A percentile compares a stretch with the other conserved stretches of the same genome.
Conservation (phyloP, 2,888 invertebrate genomes). For the Trachelus iudaicus region DNA sequence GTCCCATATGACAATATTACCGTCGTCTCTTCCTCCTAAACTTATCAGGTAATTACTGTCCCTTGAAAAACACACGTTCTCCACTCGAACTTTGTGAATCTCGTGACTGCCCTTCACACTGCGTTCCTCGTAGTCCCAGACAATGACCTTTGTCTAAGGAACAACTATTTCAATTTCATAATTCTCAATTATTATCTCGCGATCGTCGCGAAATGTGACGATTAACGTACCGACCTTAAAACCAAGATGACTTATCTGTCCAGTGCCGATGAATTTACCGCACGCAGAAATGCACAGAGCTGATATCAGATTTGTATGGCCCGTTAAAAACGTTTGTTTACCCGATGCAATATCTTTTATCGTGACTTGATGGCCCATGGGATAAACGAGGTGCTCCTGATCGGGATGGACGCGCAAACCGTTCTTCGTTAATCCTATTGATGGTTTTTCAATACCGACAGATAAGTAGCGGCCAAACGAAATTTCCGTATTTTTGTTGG, state of each 20-base stretch:
- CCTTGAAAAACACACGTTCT: slow-evolving; percentile 84
- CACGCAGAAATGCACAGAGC: slow-evolving; percentile 80
- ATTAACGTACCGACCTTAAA: slow-evolving; percentile 74
- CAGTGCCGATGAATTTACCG: slow-evolving; percentile 87
- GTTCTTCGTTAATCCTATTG: slow-evolving; percentile 58
- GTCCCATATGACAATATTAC: slow-evolving; percentile 88
- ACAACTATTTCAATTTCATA: too few species aligned
- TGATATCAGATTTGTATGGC: slow-evolving; percentile 84
- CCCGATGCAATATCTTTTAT: slow-evolving; percentile 77
- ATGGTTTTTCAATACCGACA: slow-evolving; percentile 14
- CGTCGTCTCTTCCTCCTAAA: slow-evolving; percentile 91
- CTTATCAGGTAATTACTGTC: slow-evolving; percentile 86
- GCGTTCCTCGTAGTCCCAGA: slow-evolving; percentile 85
- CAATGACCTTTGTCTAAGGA: slow-evolving; percentile 77
- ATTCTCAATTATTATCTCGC: too few species aligned
- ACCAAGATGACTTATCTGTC: slow-evolving; percentile 91
- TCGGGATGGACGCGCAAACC: slow-evolving; percentile 81
- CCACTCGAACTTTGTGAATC: slow-evolving; percentile 89
- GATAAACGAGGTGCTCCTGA: slow-evolving; percentile 77
- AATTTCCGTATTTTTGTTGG: background rate
- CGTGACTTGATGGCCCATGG: slow-evolving; percentile 83
- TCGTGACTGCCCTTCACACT: slow-evolving; percentile 77
- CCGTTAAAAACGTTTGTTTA: slow-evolving; percentile 80
- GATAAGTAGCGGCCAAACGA: slow-evolving; percentile 36
- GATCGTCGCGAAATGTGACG: too few species aligned